Evolutionary conservation across 2,113 vertebrate genomes (phyloP), one percentile per base, ranked within the genome.

Genomic region (Pterophyllum scalare): DNA sequence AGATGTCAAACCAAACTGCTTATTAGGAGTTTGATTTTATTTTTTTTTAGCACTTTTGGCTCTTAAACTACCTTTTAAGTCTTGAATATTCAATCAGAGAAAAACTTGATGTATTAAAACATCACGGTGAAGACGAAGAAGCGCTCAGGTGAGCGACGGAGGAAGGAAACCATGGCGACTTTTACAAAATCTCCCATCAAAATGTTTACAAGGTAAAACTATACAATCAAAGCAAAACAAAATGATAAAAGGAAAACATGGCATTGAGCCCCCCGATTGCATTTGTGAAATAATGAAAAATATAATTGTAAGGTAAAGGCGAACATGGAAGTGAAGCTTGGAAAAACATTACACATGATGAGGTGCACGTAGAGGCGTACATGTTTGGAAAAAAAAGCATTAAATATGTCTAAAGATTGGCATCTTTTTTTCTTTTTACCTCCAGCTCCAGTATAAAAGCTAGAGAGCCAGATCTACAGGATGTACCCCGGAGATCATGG

Each of bases 401-500:
- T 70, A 49, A 12, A 49, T 70, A 49, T 8, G 26, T 75, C 61
- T 20, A 59, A 75, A 90, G 59, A n/a, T 19, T 26, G 13, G 1
- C 12, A 77, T 67, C 10, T 28, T 59, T 52, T 26, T 58, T 59
- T 33, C 4, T 7, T 35, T 35, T 46, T 56, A 22, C 43, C 56
- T 38, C 56, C 46, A 43, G 64, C 79, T 80, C 26, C 35, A 86
- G 78, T 82, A 81, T 65, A 70, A 87, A 84, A 87, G 70, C 78
- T 28, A 31, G 90, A 88, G 67, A 84, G 86, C 6, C 19, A 26
- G 87, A 88, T 89, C 74, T 77, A 60, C 64, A 67, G 67, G 52
- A 75, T 77, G 81, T 54, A 61, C 90, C 77, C 84, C 5, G 0
- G 79, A 87, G 90, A 91, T 81, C 70, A 72, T 20, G 64, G 81